These are phyloP conservation scores for Condylostylus longicornis DNA, from an alignment of 1,140 invertebrate genomes.

Conservation along the genomic window DNA sequence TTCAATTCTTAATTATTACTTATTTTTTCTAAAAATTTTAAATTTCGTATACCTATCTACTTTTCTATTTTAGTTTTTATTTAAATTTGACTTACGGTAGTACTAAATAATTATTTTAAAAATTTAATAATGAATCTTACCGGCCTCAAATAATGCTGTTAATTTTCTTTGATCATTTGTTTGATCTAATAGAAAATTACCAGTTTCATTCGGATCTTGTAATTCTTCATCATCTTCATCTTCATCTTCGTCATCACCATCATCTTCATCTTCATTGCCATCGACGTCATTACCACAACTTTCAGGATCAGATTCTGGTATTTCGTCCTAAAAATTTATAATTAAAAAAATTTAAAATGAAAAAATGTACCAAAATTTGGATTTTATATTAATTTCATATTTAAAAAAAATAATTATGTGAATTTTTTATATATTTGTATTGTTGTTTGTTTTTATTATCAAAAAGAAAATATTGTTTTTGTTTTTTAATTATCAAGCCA, in stretches of 20 bases:
- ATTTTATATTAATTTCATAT: constrained; percentile 7
- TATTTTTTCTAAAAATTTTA: no score
- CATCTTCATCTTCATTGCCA: constrained; percentile 18
- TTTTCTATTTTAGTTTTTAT: no score
- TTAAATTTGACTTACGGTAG: no score
- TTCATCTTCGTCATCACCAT: constrained; percentile 28
- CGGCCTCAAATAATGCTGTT: constrained; percentile 22
- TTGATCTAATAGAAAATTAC: constrained; percentile 21
- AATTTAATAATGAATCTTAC: constrained; percentile 1
- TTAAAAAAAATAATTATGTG: constrained; percentile 11
- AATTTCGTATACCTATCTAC: no score
- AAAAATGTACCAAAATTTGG: constrained; percentile 3
- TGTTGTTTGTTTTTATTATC: neutral
- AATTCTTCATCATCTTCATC: constrained; percentile 30
- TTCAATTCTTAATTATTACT: no score
- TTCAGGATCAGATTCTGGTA: constrained; percentile 27
- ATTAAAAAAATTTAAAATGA: constrained; percentile 5
- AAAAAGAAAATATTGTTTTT: constrained; percentile 24
- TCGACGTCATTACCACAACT: constrained; percentile 24
- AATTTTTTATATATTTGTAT: constrained; percentile 12
- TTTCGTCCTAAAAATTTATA: constrained; percentile 24
- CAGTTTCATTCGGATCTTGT: constrained; percentile 24
- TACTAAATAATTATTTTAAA: neutral
- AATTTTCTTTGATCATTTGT: constrained; percentile 24
- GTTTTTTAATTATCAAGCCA: constrained; percentile 10